Evolutionary conservation across 2,797 vertebrate genomes (phyloP).

Genomic region (Micropoecilia bifurca): DNA sequence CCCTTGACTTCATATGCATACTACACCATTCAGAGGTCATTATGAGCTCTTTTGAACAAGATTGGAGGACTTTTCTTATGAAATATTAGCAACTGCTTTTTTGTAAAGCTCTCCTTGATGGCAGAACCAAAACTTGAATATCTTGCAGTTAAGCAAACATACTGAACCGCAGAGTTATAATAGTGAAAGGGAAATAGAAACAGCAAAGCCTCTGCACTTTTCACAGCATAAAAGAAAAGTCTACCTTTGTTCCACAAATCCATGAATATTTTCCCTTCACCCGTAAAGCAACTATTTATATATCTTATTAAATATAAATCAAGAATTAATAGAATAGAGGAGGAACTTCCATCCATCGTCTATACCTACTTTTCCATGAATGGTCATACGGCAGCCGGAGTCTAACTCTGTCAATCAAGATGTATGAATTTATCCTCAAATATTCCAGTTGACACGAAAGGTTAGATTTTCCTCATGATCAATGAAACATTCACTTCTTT

Average conservation of each 20-base stretch:
- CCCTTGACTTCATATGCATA: constrained; percentile 38
- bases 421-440: not conserved
- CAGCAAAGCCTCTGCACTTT: constrained; percentile 55
- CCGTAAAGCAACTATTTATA: not conserved
- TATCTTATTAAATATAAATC: not conserved
- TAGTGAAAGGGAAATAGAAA: constrained; percentile 36
- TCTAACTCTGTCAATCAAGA: not conserved
- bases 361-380: not conserved
- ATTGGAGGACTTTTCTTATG: constrained; percentile 25
- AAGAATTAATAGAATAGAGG: not conserved
- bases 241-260: constrained; percentile 25
- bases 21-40: constrained; percentile 61
- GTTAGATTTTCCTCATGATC: not conserved
- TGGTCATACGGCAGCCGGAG: not conserved
- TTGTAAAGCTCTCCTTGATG: constrained; percentile 16
- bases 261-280: constrained; percentile 10
- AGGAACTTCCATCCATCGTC: not conserved
- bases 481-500: constrained; percentile 8
- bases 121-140: constrained; percentile 18
- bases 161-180: constrained; percentile 30
- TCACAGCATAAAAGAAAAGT: not conserved
- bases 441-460: not conserved
- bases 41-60: constrained; percentile 32
- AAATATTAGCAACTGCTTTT: constrained; percentile 34
- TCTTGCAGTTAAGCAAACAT: constrained; percentile 14